These are phyloP conservation scores for Tragulus kanchil DNA, from an alignment of 2,113 vertebrate species.

Conservation along the genomic window DNA sequence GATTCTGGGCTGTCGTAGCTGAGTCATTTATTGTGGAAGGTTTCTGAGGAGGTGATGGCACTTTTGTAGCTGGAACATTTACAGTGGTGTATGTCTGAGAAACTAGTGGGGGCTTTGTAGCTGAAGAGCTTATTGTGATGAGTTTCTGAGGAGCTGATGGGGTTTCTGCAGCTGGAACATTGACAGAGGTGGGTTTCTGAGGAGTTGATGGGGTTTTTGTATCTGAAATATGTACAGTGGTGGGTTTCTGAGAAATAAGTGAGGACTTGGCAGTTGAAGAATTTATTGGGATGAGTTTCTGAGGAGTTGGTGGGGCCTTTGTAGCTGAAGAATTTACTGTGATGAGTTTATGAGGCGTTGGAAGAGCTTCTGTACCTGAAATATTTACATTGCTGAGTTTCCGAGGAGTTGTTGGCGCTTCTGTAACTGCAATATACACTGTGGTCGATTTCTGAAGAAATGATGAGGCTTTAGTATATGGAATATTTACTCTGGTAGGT, in stretches of 20 bases:
- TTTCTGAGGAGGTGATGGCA: not conserved
- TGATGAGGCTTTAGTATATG: not conserved
- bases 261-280: not conserved
- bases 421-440: not conserved
- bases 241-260: not conserved
- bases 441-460: not conserved
- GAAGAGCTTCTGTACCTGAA: not conserved
- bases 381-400: not conserved
- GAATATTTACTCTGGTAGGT: not conserved
- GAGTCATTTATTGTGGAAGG: not conserved
- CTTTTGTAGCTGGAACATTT: not conserved
- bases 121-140: not conserved
- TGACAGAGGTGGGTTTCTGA: not conserved
- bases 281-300: not conserved
- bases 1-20: not conserved
- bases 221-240: not conserved
- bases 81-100: not conserved
- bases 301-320: not conserved
- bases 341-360: not conserved
- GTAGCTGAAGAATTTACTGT: not conserved
- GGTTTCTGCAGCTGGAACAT: not conserved
- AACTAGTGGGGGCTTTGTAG: not conserved
- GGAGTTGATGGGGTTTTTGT: rapidly evolving
- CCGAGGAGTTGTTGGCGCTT: not conserved
- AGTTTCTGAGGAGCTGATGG: not conserved